Conservation (phyloP, 2,797 vertebrate genomes). For the Oreortyx pictus region DNA sequence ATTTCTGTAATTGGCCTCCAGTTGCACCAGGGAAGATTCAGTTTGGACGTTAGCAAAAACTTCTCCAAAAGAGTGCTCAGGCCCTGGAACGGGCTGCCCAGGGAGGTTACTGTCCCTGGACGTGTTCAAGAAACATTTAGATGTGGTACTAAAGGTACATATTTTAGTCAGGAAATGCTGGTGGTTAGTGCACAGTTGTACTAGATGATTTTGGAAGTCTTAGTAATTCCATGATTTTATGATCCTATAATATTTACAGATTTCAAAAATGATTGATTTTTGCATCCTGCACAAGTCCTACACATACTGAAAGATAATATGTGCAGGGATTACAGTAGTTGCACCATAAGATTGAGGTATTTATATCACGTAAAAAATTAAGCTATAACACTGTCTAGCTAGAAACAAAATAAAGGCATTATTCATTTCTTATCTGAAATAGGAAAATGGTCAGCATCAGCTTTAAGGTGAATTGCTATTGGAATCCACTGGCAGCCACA, state of each 20-base stretch:
- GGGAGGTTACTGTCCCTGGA: too few species aligned
- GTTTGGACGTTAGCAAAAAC: too few species aligned
- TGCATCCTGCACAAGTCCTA: neutral
- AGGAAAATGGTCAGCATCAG: neutral
- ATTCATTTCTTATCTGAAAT: neutral
- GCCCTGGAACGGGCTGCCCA: too few species aligned
- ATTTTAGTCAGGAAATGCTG: too few species aligned
- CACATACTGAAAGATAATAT: neutral
- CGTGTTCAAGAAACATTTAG: too few species aligned
- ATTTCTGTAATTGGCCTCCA: neutral
- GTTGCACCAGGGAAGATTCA: too few species aligned
- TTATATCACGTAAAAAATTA: neutral
- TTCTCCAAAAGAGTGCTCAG: too few species aligned
- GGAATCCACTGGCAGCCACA: neutral
- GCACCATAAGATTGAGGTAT: neutral
- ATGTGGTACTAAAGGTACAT: too few species aligned
- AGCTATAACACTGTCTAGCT: neutral
- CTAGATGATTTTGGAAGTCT: too few species aligned
- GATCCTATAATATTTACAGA: neutral
- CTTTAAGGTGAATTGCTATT: neutral
- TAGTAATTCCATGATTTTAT: too few species aligned
- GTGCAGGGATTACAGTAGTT: neutral
- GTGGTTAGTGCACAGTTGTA: too few species aligned
- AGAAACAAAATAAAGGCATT: neutral
- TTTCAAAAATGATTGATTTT: neutral